These are phyloP conservation scores for Erebia ligea DNA, from an alignment of 2,888 invertebrate species.

Conservation along the genomic window DNA sequence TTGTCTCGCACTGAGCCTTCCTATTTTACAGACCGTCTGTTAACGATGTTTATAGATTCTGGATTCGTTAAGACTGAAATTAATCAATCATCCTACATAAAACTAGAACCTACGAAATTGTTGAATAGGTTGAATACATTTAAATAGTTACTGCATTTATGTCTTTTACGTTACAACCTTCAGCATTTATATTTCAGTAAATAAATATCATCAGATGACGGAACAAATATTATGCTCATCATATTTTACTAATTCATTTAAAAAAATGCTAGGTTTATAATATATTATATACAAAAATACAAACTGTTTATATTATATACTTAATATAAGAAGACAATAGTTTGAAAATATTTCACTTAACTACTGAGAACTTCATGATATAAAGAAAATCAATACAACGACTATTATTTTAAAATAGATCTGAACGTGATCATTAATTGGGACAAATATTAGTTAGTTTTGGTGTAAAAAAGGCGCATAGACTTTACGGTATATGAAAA, in stretches of 20 bases:
- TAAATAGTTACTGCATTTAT: background rate
- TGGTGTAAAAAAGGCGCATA: background rate
- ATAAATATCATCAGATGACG: too few species aligned
- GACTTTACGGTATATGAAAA: conserved; percentile 19
- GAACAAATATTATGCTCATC: too few species aligned
- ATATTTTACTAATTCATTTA: background rate
- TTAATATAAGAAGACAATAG: background rate
- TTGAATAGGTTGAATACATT: conserved; percentile 3
- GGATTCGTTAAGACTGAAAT: background rate
- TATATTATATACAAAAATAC: background rate
- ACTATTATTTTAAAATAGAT: background rate
- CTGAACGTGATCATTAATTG: background rate
- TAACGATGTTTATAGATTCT: background rate
- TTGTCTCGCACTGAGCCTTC: too few species aligned
- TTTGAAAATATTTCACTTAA: background rate
- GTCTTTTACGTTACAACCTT: too few species aligned
- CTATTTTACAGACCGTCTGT: background rate
- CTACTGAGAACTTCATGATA: background rate
- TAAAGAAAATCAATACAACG: background rate
- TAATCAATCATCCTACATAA: background rate
- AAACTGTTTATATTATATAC: too few species aligned
- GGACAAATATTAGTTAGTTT: background rate
- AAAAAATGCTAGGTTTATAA: background rate
- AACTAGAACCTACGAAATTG: background rate
- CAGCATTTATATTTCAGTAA: too few species aligned